A percentile compares a stretch with the other conserved stretches of the same genome.
These are phyloP conservation scores for Clivina fossor DNA, from an alignment of 2,888 invertebrate genomes.

Conservation along the genomic window DNA sequence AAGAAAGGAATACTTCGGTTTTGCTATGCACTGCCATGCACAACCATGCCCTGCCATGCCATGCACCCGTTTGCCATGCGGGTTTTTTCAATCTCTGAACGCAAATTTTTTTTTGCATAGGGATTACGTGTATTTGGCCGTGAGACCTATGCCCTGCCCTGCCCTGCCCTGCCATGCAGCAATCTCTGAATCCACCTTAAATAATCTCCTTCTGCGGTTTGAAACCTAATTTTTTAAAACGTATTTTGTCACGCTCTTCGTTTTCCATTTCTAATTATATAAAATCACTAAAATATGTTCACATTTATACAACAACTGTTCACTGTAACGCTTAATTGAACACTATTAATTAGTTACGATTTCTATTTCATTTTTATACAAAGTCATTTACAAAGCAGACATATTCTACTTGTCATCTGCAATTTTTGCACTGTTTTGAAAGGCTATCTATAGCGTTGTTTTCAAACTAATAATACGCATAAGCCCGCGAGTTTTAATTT, in stretches of 20 bases:
- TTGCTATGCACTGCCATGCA: too few species aligned
- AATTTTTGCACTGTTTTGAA: constrained; percentile 15
- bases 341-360: constrained; percentile 16
- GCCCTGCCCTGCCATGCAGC: too few species aligned
- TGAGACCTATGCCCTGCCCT: too few species aligned
- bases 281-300: constrained; percentile 7
- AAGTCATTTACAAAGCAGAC: too few species aligned
- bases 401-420: too few species aligned
- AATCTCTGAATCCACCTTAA: constrained; percentile 72
- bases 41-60: too few species aligned
- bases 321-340: constrained; percentile 13
- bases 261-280: constrained; percentile 40
- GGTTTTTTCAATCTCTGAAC: too few species aligned
- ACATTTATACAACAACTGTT: too few species aligned
- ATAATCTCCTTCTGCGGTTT: constrained; percentile 72
- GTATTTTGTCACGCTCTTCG: constrained; percentile 42
- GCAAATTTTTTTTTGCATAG: too few species aligned
- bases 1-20: too few species aligned
- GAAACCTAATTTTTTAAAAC: constrained; percentile 59
- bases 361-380: constrained; percentile 29
- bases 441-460: constrained; percentile 14
- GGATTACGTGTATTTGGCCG: too few species aligned
- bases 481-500: constrained; percentile 12
- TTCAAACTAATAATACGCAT: constrained; percentile 20
- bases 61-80: too few species aligned